Base-by-base conservation (phyloP, 1,140 invertebrate genomes). In the Nephotettix cincticeps region DNA sequence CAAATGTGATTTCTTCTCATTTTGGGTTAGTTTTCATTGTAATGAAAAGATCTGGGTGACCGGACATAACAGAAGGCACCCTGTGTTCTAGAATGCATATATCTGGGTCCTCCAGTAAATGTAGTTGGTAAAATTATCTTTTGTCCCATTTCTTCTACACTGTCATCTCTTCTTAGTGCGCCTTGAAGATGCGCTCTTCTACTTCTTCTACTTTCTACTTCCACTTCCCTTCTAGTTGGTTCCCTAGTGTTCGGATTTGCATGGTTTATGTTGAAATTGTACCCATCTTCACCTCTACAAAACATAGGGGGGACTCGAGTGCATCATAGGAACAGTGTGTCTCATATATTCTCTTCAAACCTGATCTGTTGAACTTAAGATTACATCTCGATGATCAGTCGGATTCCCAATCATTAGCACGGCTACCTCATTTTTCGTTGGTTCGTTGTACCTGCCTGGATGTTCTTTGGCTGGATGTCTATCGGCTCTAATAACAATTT, bases 91-190 rank as follows among this genome's bases (percentile, higher is more conserved):
- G 82, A 78, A 64, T 81, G 78, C 79, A 83, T 80, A 70, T 81
- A 77, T 43, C 81, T 71, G n/a, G 81, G 80, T 63, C 77, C 76
- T 28, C 81, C 81, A 25, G 76, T 78, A 75, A 79, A 83, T 58
- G 78, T 74, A 27, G 84, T 80, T 45, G 83, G 83, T 29, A 86
- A 72, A 69, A 82, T 79, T 30, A 80, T 73, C 43, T 69, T 2
- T 4, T 54, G 25, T 1, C 76, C 77, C 0, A 78, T 43, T n/a
- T 25, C 40, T 13, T 2, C 28, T 32, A 47, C 25, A 54, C 69
- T 68, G 1, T 25, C 51, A 69, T 73, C 68, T 47, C 58, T 68
- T 73, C 47, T 64, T 21, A 80, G 71, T 21, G 78, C 77, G 78
- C 79, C 79, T 40, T 73, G 72, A 14, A 80, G 70, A 69, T 78